Conservation (phyloP, 37 sponge, comb jelly and placozoan genomes). For the Geodia barretti region DNA sequence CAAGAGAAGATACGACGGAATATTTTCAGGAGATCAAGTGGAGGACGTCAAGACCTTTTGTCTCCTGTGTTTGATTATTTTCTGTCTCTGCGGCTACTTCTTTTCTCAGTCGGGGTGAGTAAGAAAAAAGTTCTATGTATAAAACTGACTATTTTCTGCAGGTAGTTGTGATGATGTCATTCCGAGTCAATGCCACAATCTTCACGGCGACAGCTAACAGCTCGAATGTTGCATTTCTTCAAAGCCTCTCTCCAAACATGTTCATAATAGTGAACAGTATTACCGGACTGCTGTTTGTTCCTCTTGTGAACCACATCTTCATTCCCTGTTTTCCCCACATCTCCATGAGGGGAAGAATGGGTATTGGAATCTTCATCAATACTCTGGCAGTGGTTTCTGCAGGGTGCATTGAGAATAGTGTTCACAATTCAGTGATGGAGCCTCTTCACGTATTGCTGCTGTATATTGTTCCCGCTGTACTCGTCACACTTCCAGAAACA, state of each 20-base stretch:
- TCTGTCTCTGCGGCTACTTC: conserved; percentile 16
- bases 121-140: not conserved
- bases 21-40: conserved; percentile 41
- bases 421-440: not conserved
- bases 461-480: conserved; percentile 22
- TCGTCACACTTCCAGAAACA: conserved; percentile 11
- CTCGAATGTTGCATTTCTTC: not conserved
- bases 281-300: not conserved
- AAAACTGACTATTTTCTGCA: no score
- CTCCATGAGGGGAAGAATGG: conserved; percentile 17
- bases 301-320: conserved; percentile 28
- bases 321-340: conserved; percentile 14
- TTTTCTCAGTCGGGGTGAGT: not conserved
- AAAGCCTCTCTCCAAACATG: not conserved
- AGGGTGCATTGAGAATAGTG: not conserved
- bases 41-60: conserved; percentile 54
- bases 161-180: not conserved
- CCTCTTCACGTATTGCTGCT: not conserved
- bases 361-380: conserved; percentile 13
- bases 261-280: conserved; percentile 4
- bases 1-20: conserved; percentile 48
- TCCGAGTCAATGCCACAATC: not conserved
- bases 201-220: not conserved
- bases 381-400: not conserved
- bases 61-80: conserved; percentile 28